Percentiles rank a stretch among this genome's conserved stretches.
phyloP scores from a whole-genome alignment of 2,113 vertebrate species.

The Malurus elegans region DNA sequence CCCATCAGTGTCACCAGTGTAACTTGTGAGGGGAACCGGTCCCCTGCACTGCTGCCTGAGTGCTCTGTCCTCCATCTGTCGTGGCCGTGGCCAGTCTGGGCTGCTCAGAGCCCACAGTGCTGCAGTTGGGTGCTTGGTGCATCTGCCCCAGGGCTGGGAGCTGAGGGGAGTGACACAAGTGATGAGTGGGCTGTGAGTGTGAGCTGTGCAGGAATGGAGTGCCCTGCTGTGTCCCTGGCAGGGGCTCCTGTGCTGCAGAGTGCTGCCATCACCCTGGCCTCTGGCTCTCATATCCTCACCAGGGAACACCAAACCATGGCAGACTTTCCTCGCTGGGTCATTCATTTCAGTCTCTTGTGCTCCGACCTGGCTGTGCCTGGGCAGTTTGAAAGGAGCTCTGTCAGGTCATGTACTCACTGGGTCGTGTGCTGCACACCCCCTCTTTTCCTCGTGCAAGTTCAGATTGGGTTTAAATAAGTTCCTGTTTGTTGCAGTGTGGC shows the following conservation, averaged over 20 bases:
- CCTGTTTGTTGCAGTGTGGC: not conserved
- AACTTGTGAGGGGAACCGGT: not conserved
- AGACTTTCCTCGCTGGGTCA: rapidly evolving
- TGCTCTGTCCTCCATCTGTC: not conserved
- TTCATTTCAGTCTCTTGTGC: rapidly evolving
- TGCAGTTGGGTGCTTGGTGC: not conserved
- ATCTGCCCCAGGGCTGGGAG: not conserved
- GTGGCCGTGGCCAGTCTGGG: rapidly evolving
- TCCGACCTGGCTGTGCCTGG: rapidly evolving
- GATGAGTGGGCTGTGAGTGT: too few relatives aligned
- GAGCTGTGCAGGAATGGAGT: not conserved
- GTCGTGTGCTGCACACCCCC: not conserved
- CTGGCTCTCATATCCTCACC: not conserved
- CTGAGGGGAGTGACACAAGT: not conserved
- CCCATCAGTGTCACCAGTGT: too few relatives aligned
- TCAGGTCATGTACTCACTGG: not conserved
- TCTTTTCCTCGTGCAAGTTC: rapidly evolving
- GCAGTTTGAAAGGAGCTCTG: not conserved
- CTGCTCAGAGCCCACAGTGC: not conserved
- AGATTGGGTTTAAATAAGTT: not conserved
- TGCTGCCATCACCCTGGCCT: not conserved
- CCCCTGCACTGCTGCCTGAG: not conserved
- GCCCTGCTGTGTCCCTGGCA: rapidly evolving
- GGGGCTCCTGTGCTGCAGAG: not conserved
- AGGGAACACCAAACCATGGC: not conserved